Conservation (phyloP, 2,113 vertebrate genomes). For the Pelecanus crispus region DNA sequence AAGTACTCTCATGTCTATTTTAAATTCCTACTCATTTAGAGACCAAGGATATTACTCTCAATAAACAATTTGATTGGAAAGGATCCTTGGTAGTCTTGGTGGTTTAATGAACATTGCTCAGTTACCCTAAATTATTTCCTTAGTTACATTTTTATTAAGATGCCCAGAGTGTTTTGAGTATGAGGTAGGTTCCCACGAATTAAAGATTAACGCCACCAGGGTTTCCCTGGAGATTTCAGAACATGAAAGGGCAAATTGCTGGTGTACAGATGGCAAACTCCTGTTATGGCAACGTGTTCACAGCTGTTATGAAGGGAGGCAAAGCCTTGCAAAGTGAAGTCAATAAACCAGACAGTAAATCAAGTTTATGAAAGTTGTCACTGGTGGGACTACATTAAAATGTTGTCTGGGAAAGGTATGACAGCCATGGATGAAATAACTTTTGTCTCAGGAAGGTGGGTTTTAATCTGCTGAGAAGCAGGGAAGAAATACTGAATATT, state of each 20-base stretch:
- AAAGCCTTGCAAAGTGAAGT: not conserved
- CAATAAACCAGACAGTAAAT: slow-evolving; percentile 50
- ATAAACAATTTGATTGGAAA: not conserved
- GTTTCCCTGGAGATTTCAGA: slow-evolving; percentile 13
- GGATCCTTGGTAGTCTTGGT: not conserved
- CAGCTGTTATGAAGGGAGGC: slow-evolving; percentile 44
- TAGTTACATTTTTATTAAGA: not conserved
- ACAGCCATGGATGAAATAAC: not conserved
- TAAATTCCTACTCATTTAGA: not conserved
- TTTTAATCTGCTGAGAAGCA: not conserved
- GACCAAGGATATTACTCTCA: not conserved
- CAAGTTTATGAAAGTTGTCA: not conserved
- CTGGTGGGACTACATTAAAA: not conserved
- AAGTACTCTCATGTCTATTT: not conserved
- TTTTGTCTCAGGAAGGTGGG: not conserved
- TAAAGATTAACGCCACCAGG: not conserved
- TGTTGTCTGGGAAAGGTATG: slow-evolving; percentile 10
- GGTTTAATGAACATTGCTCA: not conserved
- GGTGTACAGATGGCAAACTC: slow-evolving; percentile 11
- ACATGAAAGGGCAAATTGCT: slow-evolving; percentile 6
- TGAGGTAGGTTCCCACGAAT: not conserved
- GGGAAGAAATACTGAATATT: not conserved
- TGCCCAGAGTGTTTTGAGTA: not conserved
- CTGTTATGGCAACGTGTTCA: not conserved
- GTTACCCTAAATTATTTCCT: not conserved